Evolutionary conservation across 2,113 vertebrate species (phyloP).

Genomic region (Dromas ardeola): DNA sequence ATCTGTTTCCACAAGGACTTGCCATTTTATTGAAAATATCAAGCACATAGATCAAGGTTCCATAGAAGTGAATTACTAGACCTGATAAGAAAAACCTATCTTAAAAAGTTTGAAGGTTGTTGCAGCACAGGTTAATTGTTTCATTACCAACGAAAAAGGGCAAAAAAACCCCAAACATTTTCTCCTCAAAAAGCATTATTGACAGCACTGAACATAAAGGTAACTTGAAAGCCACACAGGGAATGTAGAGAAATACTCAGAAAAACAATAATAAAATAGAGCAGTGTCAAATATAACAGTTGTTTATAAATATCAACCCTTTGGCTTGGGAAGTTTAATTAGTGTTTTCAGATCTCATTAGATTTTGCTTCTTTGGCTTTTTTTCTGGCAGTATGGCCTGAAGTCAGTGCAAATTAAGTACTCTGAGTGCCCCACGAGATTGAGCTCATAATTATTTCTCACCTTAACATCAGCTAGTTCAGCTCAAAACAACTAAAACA

Average conservation of each 20-base stretch:
- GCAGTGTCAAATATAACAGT: not conserved
- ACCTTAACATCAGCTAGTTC: not conserved
- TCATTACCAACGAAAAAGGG: constrained; percentile 14
- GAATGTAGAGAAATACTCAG: not conserved
- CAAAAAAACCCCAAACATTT: not conserved
- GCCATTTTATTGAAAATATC: constrained; percentile 76
- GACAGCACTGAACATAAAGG: not conserved
- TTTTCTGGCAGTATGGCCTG: not conserved
- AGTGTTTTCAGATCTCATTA: not conserved
- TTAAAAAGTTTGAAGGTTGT: constrained; percentile 43
- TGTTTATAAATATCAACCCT: constrained; percentile 19
- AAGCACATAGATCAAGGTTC: constrained; percentile 67
- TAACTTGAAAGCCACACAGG: not conserved
- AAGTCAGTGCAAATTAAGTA: constrained; percentile 38
- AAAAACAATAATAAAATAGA: not conserved
- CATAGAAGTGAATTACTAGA: constrained; percentile 43
- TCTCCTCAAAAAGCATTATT: not conserved
- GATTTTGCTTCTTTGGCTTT: not conserved
- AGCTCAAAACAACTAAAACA: not conserved
- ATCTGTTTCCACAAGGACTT: constrained; percentile 54
- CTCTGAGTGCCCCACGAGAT: not conserved
- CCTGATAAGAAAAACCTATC: constrained; percentile 17
- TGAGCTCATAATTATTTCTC: constrained; percentile 14
- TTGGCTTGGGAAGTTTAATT: constrained; percentile 18
- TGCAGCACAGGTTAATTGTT: constrained; percentile 33